Percentiles rank a stretch among this genome's conserved stretches.
phyloP scores from a whole-genome alignment of 2,113 vertebrate genomes.

The Anoplopoma fimbria region DNA sequence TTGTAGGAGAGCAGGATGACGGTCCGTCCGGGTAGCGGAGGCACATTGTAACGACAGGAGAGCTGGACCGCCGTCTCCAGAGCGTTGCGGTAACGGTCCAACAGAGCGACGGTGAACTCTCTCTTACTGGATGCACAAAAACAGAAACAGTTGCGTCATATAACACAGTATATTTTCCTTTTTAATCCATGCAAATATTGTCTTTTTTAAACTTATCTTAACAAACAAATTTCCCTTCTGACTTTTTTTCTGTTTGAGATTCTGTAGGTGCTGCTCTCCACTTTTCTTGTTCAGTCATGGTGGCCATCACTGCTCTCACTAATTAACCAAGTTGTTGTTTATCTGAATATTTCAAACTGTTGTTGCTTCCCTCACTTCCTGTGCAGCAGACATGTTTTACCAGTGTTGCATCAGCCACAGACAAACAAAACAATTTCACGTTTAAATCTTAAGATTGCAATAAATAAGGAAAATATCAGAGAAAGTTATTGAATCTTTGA shows the following conservation, averaged over 20 bases:
- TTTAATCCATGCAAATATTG: background rate
- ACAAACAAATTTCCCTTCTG: background rate
- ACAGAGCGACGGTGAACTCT: slow-evolving; percentile 60
- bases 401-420: background rate
- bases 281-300: background rate
- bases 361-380: background rate
- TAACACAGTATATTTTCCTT: background rate
- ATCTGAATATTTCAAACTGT: background rate
- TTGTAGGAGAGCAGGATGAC: slow-evolving; percentile 69
- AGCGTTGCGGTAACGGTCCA: slow-evolving; percentile 85
- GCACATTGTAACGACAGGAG: slow-evolving; percentile 87
- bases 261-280: background rate
- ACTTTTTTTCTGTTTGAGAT: background rate
- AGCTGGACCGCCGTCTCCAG: slow-evolving; percentile 87
- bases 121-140: slow-evolving; percentile 67
- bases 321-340: background rate
- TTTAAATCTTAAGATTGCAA: background rate
- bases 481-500: background rate
- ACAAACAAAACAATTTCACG: background rate
- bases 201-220: background rate
- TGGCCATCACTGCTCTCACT: too few species aligned
- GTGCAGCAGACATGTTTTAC: background rate
- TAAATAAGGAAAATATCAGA: background rate
- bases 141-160: background rate
- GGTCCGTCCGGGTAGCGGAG: slow-evolving; percentile 88